Base-by-base conservation (phyloP, 1,140 invertebrate species). In the Caenorhabditis tropicalis region DNA sequence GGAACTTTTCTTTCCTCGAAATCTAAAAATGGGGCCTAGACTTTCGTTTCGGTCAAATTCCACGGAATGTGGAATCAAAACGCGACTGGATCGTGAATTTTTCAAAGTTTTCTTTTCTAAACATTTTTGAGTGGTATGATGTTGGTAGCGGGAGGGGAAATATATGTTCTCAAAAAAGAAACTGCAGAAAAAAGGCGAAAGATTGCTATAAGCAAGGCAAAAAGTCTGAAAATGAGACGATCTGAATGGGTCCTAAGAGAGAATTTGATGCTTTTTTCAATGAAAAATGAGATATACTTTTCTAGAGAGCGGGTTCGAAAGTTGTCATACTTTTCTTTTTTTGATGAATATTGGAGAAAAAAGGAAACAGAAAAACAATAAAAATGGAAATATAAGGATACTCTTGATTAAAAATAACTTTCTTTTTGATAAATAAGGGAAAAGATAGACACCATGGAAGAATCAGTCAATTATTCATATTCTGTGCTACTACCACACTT, bases 401-500 rank as follows among this genome's bases (percentile, higher is more conserved):
- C n/a, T n/a, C n/a, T n/a, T 12, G 24, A 58, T 6, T 6, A 2
- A 39, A 36, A 74, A 74, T 43, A 74, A 74, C 65, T 74, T 74
- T 74, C 65, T 43, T 46, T 74, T 43, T 10, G 36, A 36, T 31
- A 74, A 21, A 74, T 43, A 12, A n/a, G 12, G 24, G 43, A 36
- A 43, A 31, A 46, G 43, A 24, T 33, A 74, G 43, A 15, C 10
- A 36, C 33, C 43, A n/a, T 21, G 65, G n/a, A 43, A 29, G 33
- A 74, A 16, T 10, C 36, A 74, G 43, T 74, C 33, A 74, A 43
- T 74, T 74, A 74, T 74, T 74, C 65, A 74, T 74, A 74, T 74
- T 74, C 43, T 74, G 65, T 74, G 65, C 65, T 74, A 74, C 36
- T 12, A 74, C 33, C 43, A 74, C 65, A 80, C 70, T 79, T 58